These are phyloP conservation scores for Lacerta bilineata DNA, from an alignment of 2,797 vertebrate genomes.

Conservation along the genomic window DNA sequence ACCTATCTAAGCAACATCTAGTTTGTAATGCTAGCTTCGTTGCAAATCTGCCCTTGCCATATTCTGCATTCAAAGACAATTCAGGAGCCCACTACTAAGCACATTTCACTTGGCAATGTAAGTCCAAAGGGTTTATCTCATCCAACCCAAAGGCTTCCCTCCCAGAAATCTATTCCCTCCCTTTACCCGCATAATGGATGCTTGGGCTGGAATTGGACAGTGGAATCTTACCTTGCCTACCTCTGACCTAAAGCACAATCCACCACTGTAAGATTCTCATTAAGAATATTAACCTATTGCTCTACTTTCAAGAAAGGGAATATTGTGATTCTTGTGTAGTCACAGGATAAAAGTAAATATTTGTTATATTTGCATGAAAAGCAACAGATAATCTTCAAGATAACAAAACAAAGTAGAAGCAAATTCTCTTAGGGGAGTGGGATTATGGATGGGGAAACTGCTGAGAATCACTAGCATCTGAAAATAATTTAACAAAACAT, in stretches of 20 bases:
- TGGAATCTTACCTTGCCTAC: not conserved
- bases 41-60: constrained; percentile 71
- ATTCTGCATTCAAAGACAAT: constrained; percentile 73
- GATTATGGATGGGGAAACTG: constrained; percentile 78
- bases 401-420: constrained; percentile 79
- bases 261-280: constrained; percentile 64
- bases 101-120: constrained; percentile 22
- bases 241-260: constrained; percentile 1
- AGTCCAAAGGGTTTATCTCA: constrained; percentile 1
- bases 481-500: constrained; percentile 85
- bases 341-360: constrained; percentile 75
- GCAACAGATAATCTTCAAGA: constrained; percentile 82
- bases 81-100: constrained; percentile 57
- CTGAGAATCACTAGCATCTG: constrained; percentile 81
- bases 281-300: constrained; percentile 63
- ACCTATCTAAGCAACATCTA: constrained; percentile 77
- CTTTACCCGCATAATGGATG: not conserved
- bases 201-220: not conserved
- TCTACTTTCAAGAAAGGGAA: constrained; percentile 66
- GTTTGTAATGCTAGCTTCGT: constrained; percentile 70
- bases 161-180: not conserved
- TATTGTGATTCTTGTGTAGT: constrained; percentile 64
- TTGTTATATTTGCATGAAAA: constrained; percentile 80
- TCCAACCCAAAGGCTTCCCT: constrained; percentile 19
- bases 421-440: constrained; percentile 78